phyloP scores from a whole-genome alignment of 1,140 invertebrate genomes.

The Drosophila parabipectinata region DNA sequence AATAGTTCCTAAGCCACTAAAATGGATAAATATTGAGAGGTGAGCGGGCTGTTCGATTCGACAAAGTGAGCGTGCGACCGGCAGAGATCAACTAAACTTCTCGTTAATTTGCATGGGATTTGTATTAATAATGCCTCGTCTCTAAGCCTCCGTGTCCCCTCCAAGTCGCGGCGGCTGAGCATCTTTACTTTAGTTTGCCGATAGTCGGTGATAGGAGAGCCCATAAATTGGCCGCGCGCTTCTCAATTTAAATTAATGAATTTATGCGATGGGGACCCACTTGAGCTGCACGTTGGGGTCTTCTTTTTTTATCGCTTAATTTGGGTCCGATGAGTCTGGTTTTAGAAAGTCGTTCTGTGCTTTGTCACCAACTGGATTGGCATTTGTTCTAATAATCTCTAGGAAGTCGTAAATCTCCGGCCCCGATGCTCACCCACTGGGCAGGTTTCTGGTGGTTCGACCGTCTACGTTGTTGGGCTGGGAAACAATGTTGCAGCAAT shows the following conservation, averaged over 20 bases:
- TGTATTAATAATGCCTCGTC: conserved; percentile 51
- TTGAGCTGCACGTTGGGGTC: conserved; percentile 47
- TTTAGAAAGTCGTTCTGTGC: conserved; percentile 75
- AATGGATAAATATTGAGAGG: conserved; percentile 1
- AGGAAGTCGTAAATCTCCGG: conserved; percentile 74
- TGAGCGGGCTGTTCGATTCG: conserved; percentile 15
- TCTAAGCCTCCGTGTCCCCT: not conserved
- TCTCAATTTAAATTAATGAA: conserved; percentile 62
- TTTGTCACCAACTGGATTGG: conserved; percentile 51
- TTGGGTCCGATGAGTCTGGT: conserved; percentile 32
- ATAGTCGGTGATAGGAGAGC: conserved; percentile 21
- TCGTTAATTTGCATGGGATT: conserved; percentile 71
- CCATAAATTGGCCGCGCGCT: conserved; percentile 54
- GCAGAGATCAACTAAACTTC: conserved; percentile 19
- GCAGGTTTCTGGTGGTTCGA: conserved; percentile 19
- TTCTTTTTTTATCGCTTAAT: conserved; percentile 61
- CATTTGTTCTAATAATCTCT: conserved; percentile 48
- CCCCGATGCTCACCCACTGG: conserved; percentile 21
- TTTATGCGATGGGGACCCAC: conserved; percentile 55
- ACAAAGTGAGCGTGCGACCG: not conserved
- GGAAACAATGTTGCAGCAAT: conserved; percentile 71
- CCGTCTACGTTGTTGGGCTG: conserved; percentile 19
- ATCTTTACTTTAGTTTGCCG: conserved; percentile 31
- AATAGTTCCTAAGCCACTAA: conserved; percentile 60
- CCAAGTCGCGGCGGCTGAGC: no score